These are phyloP conservation scores for Amazonetta brasiliensis DNA, from an alignment of 2,797 vertebrate species.

Conservation along the genomic window DNA sequence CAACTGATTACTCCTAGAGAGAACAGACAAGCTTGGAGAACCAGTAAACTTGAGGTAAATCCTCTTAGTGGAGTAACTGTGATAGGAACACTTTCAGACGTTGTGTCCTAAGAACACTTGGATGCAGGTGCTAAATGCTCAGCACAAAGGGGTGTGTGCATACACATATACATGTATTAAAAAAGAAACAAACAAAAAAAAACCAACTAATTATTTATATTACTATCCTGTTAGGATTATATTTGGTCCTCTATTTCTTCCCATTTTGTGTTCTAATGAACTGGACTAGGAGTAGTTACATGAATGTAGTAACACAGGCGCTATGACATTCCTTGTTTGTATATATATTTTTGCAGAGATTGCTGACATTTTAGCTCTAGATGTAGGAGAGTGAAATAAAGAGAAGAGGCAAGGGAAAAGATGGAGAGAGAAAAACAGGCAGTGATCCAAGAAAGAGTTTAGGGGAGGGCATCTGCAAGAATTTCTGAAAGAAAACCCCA, in stretches of 20 bases:
- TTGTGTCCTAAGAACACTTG: background rate
- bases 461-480: background rate
- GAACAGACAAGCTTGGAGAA: background rate
- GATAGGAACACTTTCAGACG: background rate
- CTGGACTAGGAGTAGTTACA: background rate
- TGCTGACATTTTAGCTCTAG: background rate
- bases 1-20: background rate
- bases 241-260: background rate
- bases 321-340: background rate
- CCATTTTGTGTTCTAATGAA: background rate
- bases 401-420: background rate
- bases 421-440: background rate
- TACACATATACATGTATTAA: no score
- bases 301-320: background rate
- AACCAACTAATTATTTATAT: background rate
- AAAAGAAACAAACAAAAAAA: no score
- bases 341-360: background rate
- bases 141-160: background rate
- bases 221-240: background rate
- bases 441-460: background rate
- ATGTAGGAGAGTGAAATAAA: background rate
- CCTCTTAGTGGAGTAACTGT: background rate
- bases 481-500: background rate
- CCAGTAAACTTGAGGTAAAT: background rate
- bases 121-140: background rate